These are phyloP conservation scores for Sylvia borin DNA, from an alignment of 2,797 vertebrate genomes.

Conservation along the genomic window DNA sequence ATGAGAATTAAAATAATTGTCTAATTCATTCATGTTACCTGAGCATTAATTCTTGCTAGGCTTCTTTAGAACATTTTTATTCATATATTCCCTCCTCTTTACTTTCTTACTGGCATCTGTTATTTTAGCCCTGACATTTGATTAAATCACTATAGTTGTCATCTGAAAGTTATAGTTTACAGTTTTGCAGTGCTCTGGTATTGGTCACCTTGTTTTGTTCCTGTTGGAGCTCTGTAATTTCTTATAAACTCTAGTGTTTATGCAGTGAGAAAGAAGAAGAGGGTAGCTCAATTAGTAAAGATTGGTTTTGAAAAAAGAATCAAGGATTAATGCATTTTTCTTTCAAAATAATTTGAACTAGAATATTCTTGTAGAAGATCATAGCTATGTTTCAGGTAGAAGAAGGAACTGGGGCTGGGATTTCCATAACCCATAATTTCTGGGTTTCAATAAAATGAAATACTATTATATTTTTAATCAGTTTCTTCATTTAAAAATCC, in stretches of 20 bases:
- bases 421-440: neutral
- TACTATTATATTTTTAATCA: neutral
- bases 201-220: neutral
- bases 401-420: neutral
- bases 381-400: neutral
- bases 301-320: neutral
- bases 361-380: neutral
- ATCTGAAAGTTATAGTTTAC: neutral
- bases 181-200: neutral
- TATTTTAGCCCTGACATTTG: neutral
- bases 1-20: neutral
- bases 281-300: neutral
- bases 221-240: neutral
- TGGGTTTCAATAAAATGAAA: neutral
- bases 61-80: neutral
- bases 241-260: neutral
- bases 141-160: neutral
- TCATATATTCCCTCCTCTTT: neutral
- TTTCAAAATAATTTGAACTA: neutral
- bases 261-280: neutral
- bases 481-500: neutral
- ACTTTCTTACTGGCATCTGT: neutral
- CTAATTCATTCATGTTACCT: neutral
- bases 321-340: neutral
- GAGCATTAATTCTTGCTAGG: neutral